Base-by-base conservation (phyloP, 1,140 invertebrate genomes). In the Apis mellifera region DNA sequence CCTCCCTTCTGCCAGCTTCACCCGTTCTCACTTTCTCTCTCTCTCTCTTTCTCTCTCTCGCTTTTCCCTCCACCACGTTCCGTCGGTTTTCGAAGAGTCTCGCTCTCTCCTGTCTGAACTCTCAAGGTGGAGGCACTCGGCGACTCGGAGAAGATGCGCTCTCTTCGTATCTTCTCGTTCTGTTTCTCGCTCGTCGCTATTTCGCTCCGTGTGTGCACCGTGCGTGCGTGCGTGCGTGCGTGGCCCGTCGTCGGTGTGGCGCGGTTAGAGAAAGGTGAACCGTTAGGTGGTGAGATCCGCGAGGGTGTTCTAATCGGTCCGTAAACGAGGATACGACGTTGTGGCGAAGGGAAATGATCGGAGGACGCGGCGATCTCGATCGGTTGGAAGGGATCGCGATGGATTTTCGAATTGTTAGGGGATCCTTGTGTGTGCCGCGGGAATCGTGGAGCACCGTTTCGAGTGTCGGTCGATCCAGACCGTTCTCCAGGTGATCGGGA, bases 81-180 rank as follows among this genome's bases (percentile, higher is more conserved):
- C 8, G 8, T 8, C 17, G 26, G 42, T 68, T 21, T 48, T 42
- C 32, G 26, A 21, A 65, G 15, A 12, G 9, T 78, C 73, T 73
- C 48, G 66, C 72, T 70, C 70, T 86, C 69, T 54, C 60, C 65
- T 69, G 42, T 66, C 70, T 83, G 82, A 83, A 83, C 82, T 83
- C 82, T 83, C 82, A 83, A 84, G 85, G 85, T 75, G 83, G 80
- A 86, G 87, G 82, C 82, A 74, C 78, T 84, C 78, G 71, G 62
- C 83, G 87, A 89, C 80, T 42, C 82, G 87, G 87, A 86, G 83
- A 82, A 89, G 89, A 89, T 81, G 76, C 84, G 76, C 73, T 78
- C 77, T 78, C 81, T 87, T 66, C 68, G 77, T 72, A 66, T 65
- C 70, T 84, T 80, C 62, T 68, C 73, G 64, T 62, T 81, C 65